Conservation (phyloP, 2,888 invertebrate species). For the Chloroclystis v-ata region DNA sequence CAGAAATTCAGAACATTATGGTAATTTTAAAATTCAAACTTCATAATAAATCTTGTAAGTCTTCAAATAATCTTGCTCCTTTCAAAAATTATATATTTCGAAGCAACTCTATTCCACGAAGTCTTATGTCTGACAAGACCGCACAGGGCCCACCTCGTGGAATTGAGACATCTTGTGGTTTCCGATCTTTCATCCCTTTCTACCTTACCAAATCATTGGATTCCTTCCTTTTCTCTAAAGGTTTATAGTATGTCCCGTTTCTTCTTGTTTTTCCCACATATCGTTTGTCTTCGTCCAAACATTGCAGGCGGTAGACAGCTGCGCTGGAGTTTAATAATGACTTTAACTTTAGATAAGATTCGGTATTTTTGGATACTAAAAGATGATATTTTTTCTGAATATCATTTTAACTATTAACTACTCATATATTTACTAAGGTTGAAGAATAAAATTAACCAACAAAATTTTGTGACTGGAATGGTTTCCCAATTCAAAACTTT, state of each 20-base stretch:
- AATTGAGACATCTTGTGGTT: conserved; percentile 79
- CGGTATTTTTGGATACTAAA: conserved; percentile 28
- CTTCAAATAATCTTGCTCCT: too few relatives aligned
- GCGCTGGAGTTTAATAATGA: conserved; percentile 70
- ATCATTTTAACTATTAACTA: too few relatives aligned
- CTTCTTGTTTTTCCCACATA: conserved; percentile 64
- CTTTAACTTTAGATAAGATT: conserved; percentile 64
- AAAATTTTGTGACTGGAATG: too few relatives aligned
- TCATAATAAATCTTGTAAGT: too few relatives aligned
- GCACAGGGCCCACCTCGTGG: conserved; percentile 73
- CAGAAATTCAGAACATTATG: too few relatives aligned
- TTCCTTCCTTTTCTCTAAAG: conserved; percentile 66
- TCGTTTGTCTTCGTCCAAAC: conserved; percentile 74
- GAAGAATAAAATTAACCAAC: too few relatives aligned
- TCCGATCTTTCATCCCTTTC: conserved; percentile 71
- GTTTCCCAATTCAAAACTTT: too few relatives aligned
- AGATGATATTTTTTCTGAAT: not conserved
- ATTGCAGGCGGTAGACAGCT: conserved; percentile 71
- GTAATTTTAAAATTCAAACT: too few relatives aligned
- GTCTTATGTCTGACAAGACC: conserved; percentile 69
- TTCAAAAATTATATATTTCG: conserved; percentile 34
- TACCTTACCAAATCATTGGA: conserved; percentile 41
- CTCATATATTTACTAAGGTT: too few relatives aligned
- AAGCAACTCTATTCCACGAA: conserved; percentile 65
- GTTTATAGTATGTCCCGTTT: conserved; percentile 62